Evolutionary conservation across 1,140 invertebrate genomes (phyloP).

Genomic region (Drosophila grimshawi): DNA sequence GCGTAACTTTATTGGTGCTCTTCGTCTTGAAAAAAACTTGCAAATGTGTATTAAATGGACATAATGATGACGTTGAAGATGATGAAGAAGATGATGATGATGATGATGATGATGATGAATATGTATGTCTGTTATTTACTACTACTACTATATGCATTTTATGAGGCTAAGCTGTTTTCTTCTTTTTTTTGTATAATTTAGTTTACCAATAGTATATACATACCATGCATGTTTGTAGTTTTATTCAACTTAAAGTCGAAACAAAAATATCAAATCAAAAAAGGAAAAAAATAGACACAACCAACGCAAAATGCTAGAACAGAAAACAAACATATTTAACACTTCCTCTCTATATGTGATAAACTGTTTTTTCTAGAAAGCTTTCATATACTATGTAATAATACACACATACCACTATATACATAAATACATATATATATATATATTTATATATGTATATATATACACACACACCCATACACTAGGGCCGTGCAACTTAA

Average conservation of each 20-base stretch:
- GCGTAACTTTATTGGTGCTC: slow-evolving; percentile 77
- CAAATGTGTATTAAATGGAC: slow-evolving; percentile 43
- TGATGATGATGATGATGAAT: slow-evolving; percentile 1
- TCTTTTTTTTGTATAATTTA: slow-evolving; percentile 25
- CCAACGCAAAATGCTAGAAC: slow-evolving; percentile 26
- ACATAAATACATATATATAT: slow-evolving; percentile 33
- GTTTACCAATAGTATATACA: slow-evolving; percentile 46
- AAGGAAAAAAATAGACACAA: slow-evolving; percentile 28
- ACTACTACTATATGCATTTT: slow-evolving; percentile 65
- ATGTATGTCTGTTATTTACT: slow-evolving; percentile 22
- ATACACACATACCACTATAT: slow-evolving; percentile 33
- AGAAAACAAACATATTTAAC: slow-evolving; percentile 71
- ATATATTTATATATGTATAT: slow-evolving; percentile 40
- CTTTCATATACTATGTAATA: slow-evolving; percentile 68
- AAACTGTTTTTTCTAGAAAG: slow-evolving; percentile 82
- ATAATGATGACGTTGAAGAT: not conserved
- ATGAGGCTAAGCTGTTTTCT: slow-evolving; percentile 74
- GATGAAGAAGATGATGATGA: too few relatives aligned
- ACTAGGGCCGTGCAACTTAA: slow-evolving; percentile 31
- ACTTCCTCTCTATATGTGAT: slow-evolving; percentile 82
- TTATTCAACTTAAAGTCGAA: slow-evolving; percentile 31
- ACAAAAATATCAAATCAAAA: slow-evolving; percentile 24
- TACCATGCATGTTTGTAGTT: slow-evolving; percentile 17
- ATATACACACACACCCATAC: slow-evolving; percentile 17
- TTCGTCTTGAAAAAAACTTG: slow-evolving; percentile 40